phyloP scores from a whole-genome alignment of 2,113 vertebrate genomes.

The Nyctibius bracteatus region DNA sequence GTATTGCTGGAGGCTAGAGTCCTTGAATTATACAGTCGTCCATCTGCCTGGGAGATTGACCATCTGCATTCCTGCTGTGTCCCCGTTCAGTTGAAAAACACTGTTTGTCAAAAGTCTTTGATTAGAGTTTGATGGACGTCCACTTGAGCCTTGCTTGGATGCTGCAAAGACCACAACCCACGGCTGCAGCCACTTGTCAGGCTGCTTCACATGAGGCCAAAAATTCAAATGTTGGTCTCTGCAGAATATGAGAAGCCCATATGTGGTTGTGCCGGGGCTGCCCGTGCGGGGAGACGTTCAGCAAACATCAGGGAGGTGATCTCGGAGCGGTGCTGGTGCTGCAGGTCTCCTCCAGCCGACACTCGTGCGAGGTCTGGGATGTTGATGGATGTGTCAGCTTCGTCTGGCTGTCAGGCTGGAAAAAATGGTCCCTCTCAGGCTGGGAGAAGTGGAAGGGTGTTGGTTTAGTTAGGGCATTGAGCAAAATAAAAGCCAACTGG shows the following conservation, averaged over 20 bases:
- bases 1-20: not conserved
- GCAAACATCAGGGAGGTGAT: not conserved
- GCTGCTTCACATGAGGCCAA: not conserved
- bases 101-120: not conserved
- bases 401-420: not conserved
- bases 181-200: not conserved
- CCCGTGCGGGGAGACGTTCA: not conserved
- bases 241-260: not conserved
- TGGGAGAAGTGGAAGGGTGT: not conserved
- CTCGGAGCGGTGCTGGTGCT: not conserved
- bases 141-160: not conserved
- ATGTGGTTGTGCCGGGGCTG: not conserved
- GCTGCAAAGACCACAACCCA: not conserved
- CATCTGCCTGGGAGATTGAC: not conserved
- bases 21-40: not conserved
- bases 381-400: not conserved
- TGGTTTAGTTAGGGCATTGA: not conserved
- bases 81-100: not conserved
- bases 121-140: not conserved
- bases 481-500: not conserved
- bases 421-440: not conserved
- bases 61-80: constrained; percentile 1
- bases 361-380: not conserved
- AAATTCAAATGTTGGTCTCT: not conserved
- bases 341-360: not conserved